Percentiles rank a stretch among this genome's conserved stretches.
These are phyloP conservation scores for Arbacia lixula DNA, from an alignment of 53 echinoderm and acorn worm genomes.

Conservation along the genomic window DNA sequence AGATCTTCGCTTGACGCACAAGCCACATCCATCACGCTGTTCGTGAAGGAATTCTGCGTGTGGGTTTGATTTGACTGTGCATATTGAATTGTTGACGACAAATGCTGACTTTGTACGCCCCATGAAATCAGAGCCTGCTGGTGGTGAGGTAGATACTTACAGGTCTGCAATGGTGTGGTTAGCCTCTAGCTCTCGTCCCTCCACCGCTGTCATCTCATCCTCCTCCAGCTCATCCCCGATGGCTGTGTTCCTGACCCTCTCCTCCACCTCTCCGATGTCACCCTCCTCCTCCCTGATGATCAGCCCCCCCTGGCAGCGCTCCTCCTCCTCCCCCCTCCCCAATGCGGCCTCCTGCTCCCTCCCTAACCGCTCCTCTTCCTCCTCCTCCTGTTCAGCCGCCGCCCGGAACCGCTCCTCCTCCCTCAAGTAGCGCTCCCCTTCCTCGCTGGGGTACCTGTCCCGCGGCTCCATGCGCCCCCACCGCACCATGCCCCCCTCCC, in stretches of 20 bases:
- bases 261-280: slow-evolving; percentile 36
- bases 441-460: slow-evolving; percentile 22
- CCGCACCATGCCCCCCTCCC: background rate
- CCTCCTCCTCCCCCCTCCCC: background rate
- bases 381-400: background rate
- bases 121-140: too few relatives aligned
- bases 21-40: too few relatives aligned
- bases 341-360: too few relatives aligned
- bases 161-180: slow-evolving; percentile 14
- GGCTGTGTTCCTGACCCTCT: slow-evolving; percentile 37
- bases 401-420: slow-evolving; percentile 7
- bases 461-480: slow-evolving; percentile 1
- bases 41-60: too few relatives aligned
- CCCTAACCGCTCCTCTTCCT: slow-evolving; percentile 1
- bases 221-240: slow-evolving; percentile 45
- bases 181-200: background rate
- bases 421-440: slow-evolving; percentile 21
- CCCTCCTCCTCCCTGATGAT: background rate
- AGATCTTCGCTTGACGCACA: too few relatives aligned
- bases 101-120: too few relatives aligned
- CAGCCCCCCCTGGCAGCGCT: background rate
- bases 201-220: slow-evolving; percentile 24
- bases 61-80: too few relatives aligned
- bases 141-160: too few relatives aligned
- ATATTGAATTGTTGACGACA: too few relatives aligned